These are phyloP conservation scores for Sicus ferrugineus DNA, from an alignment of 2,888 invertebrate genomes.

Conservation along the genomic window DNA sequence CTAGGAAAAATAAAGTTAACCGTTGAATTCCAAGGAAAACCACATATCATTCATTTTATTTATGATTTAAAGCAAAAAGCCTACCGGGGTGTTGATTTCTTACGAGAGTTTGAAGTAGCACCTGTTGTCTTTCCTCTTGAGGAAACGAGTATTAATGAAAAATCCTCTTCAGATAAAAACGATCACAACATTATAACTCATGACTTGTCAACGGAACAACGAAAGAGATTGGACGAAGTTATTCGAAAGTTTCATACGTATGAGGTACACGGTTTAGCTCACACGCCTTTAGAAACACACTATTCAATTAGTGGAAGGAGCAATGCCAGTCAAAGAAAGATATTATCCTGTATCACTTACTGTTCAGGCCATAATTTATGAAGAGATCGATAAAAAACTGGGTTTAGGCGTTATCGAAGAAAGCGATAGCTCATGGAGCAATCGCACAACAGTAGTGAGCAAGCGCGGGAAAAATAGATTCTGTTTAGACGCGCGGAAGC, in stretches of 20 bases:
- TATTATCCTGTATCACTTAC: slow-evolving; percentile 35
- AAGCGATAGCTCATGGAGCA: slow-evolving; percentile 48
- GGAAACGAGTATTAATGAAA: too few relatives aligned
- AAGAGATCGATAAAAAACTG: slow-evolving; percentile 42
- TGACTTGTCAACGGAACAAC: neutral
- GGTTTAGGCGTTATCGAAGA: slow-evolving; percentile 46
- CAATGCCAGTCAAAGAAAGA: slow-evolving; percentile 35
- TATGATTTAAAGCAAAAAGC: neutral
- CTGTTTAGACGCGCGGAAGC: slow-evolving; percentile 37
- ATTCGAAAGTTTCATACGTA: neutral
- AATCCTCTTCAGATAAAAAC: too few relatives aligned
- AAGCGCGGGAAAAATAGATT: slow-evolving; percentile 8
- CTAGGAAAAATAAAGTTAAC: neutral
- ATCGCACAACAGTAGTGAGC: slow-evolving; percentile 41
- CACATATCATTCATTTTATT: neutral
- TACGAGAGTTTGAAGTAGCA: neutral
- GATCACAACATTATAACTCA: neutral
- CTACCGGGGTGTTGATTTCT: too few relatives aligned
- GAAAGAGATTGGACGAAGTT: neutral
- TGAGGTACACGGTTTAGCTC: neutral
- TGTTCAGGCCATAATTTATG: neutral
- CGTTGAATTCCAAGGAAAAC: neutral
- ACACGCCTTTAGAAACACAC: slow-evolving; percentile 23
- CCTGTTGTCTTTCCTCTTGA: neutral
- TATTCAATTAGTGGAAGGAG: slow-evolving; percentile 33